Evolutionary conservation across 2,797 vertebrate species (phyloP).

Genomic region (Notolabrus celidotus): DNA sequence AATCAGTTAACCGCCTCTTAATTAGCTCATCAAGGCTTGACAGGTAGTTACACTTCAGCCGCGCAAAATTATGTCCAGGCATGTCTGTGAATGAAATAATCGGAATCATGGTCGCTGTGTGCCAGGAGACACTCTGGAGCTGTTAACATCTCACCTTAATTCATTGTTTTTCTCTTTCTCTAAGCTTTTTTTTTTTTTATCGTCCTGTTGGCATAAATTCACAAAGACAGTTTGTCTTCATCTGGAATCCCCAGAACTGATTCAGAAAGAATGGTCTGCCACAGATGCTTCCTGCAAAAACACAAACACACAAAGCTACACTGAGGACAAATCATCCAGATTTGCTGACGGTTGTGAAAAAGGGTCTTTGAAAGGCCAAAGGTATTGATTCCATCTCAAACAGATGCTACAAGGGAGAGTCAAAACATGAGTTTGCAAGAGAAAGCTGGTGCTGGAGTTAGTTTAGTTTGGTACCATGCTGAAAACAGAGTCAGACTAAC

Average conservation of each 20-base stretch:
- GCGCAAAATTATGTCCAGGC: conserved; percentile 35
- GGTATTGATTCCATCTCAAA: background rate
- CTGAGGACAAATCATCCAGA: background rate
- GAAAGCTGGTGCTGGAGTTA: too few species aligned
- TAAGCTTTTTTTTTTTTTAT: background rate
- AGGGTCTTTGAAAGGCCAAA: background rate
- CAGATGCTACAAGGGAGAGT: background rate
- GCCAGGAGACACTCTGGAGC: conserved; percentile 13
- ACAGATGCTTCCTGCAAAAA: background rate
- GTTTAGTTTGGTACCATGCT: too few species aligned
- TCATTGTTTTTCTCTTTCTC: background rate
- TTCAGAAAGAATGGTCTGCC: background rate
- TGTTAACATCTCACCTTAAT: conserved; percentile 18
- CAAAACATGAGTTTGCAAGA: too few species aligned
- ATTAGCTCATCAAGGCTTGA: conserved; percentile 69
- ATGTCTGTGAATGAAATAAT: conserved; percentile 24
- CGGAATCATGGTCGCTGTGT: background rate
- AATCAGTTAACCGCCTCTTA: conserved; percentile 68
- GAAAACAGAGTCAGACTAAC: too few species aligned
- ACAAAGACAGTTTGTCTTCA: background rate
- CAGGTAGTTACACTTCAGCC: conserved; percentile 53
- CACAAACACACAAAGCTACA: background rate
- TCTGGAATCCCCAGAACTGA: background rate
- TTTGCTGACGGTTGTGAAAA: background rate
- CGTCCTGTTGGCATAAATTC: background rate